Base-by-base conservation (phyloP, 1,140 invertebrate genomes). In the Drosophila pandora region DNA sequence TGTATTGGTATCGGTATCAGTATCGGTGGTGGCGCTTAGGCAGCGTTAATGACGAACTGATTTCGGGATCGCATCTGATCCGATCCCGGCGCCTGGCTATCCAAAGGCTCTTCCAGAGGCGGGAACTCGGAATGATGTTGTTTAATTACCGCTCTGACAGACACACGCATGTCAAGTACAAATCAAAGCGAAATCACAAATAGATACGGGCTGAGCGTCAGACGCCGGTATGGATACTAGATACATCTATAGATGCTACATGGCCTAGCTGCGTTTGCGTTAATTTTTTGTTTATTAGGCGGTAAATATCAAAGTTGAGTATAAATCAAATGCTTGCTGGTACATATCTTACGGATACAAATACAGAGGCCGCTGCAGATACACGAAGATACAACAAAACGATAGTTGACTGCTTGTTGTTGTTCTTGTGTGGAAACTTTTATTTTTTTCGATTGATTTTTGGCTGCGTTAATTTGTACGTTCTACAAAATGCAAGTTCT, bases 201-300 rank as follows among this genome's bases (percentile, higher is more conserved):
- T 57, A 79, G 64, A 55, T 54, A 83, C 62, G 63, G 52, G 55
- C 37, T 59, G 53, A 41, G 49, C 39, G 28, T 49, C 60, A 45
- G 30, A 54, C 63, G 69, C 56, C 57, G 61, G 45, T 61, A 67
- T 43, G 52, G 62, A 63, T 69, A 75, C 76, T 43, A 53, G 70
- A 72, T 69, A 57, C 41, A 79, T 60, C 57, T 58, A 73, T 67
- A 79, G n/a, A 78, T 74, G 60, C 48, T 60, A 68, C 48, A 56
- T 57, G 47, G 43, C 61, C 74, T 79, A 48, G 65, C 59, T 82
- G 63, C 63, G 79, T 81, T 77, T 81, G 79, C 64, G 82, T 87
- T 87, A 87, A 87, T 87, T 87, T 85, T 87, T 87, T 87, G 83
- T 87, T 87, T 88, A 87, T 88, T 87, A 83, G 76, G 83, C 83